Base-by-base conservation (phyloP, 2,888 invertebrate genomes). In the Rhamphomyia laevipes region DNA sequence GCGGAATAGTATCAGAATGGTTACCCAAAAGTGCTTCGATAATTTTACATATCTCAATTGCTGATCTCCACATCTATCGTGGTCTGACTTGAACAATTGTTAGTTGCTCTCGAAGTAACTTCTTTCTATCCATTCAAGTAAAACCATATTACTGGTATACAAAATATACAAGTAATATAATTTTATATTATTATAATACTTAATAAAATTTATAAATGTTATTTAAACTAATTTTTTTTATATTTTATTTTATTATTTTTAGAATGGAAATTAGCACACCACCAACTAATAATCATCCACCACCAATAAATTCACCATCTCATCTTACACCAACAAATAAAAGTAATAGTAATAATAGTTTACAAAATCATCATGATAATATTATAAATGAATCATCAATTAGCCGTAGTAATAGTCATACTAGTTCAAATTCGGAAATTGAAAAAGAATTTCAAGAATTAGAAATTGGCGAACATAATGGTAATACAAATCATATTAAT, bases 361-460 rank as follows among this genome's bases (percentile, higher is more conserved):
- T 27, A 27, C 40, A 56, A 21, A 48, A 57, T 41, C 52, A 57
- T 52, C 50, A 48, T 56, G 31, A 44, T 53, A 44, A 45, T 51
- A 43, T 51, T 54, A 3, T 15, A 42, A 64, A 62, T 27, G 21
- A 21, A 23, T n/a, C 21, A 27, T 23, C 21, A 15, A 23, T 74
- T 4, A 42, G 42, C 27, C 42, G 42, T 58, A 78, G 77, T 63
- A 76, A 76, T 55, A 79, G 78, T 71, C 75, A 76, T 57, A 73
- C 76, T 55, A 79, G 79, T 68, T 78, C 78, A 49, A 77, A 76
- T 60, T 78, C 77, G 54, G 79, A 79, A 64, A 70, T 78, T 51
- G 78, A 79, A 66, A 78, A 77, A 64, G 78, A 78, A 61, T 67
- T 77, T 53, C 73, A 68, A 61, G 78, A 78, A 62, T 71, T 75